Conservation (phyloP, 2,888 invertebrate genomes). For the Galeruca laticollis region DNA sequence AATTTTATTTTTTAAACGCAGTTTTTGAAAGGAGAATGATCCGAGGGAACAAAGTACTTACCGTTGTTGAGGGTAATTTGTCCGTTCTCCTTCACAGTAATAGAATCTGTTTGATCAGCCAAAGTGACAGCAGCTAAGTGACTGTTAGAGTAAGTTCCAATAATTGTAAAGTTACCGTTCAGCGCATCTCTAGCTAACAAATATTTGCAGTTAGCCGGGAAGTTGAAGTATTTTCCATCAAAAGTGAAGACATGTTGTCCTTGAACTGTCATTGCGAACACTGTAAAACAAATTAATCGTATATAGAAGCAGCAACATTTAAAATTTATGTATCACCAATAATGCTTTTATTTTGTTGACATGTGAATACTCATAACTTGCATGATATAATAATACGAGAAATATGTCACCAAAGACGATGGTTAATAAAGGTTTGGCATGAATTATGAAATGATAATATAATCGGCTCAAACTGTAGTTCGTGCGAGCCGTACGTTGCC, state of each 20-base stretch:
- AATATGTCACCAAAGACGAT: too few species aligned
- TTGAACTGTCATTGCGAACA: constrained; percentile 79
- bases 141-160: constrained; percentile 79
- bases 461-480: too few species aligned
- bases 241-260: constrained; percentile 91
- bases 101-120: constrained; percentile 76
- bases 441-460: too few species aligned
- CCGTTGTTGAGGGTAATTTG: constrained; percentile 75
- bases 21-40: too few species aligned
- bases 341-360: too few species aligned
- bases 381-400: too few species aligned
- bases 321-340: too few species aligned
- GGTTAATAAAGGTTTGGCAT: too few species aligned
- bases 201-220: constrained; percentile 88
- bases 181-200: constrained; percentile 85
- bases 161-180: constrained; percentile 87
- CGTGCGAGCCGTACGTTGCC: too few species aligned
- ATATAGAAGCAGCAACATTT: too few species aligned
- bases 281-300: constrained; percentile 67
- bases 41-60: constrained; percentile 37
- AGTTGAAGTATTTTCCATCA: constrained; percentile 84
- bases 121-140: constrained; percentile 76
- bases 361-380: too few species aligned
- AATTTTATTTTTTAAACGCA: constrained; percentile 56
- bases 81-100: constrained; percentile 69